Conservation (phyloP, 2,113 vertebrate species). For the Osmerus mordax region DNA sequence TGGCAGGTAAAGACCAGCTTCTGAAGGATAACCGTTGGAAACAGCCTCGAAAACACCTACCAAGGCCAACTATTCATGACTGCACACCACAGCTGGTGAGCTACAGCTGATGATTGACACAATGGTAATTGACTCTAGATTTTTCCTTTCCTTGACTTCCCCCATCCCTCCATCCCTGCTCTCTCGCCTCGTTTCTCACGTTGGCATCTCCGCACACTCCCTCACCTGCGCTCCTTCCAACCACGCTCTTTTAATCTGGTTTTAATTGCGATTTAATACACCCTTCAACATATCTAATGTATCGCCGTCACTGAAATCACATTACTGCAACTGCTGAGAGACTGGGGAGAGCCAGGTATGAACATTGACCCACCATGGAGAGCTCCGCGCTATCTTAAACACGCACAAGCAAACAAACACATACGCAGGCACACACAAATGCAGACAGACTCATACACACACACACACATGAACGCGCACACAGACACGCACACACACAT, state of each 20-base stretch:
- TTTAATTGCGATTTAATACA: conserved; percentile 54
- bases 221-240: neutral
- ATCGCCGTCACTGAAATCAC: conserved; percentile 14
- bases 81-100: too few species aligned
- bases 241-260: conserved; percentile 34
- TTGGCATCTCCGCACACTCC: neutral
- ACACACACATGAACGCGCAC: neutral
- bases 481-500: too few species aligned
- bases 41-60: too few species aligned
- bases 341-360: conserved; percentile 6
- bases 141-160: neutral
- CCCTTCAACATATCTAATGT: neutral
- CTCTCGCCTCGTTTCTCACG: neutral
- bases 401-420: neutral
- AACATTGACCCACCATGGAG: conserved; percentile 1
- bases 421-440: neutral
- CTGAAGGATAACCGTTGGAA: too few species aligned
- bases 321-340: conserved; percentile 15
- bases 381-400: too few species aligned
- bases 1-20: too few species aligned
- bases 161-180: neutral
- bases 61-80: too few species aligned
- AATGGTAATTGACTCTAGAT: too few species aligned
- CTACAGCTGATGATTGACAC: too few species aligned
- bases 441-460: neutral